Evolutionary conservation across 2,888 invertebrate genomes (phyloP).

Genomic region (Galeopsomyia nigrocyanea): DNA sequence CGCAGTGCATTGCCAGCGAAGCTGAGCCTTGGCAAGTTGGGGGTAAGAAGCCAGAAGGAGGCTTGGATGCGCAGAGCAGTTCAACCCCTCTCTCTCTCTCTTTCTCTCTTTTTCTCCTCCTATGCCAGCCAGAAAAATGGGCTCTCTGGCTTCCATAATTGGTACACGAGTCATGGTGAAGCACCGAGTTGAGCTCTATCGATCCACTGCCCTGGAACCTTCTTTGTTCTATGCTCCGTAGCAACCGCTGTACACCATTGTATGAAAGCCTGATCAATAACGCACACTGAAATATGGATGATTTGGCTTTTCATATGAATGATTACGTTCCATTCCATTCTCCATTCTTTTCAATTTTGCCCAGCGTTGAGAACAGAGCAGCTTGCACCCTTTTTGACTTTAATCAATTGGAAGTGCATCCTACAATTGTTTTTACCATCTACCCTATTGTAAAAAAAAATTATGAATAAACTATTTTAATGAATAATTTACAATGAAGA

Average conservation of each 20-base stretch:
- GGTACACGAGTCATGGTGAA: slow-evolving; percentile 62
- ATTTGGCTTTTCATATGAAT: background rate
- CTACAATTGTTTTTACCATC: background rate
- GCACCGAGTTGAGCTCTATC: slow-evolving; percentile 55
- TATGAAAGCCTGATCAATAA: slow-evolving; percentile 24
- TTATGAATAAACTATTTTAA: background rate
- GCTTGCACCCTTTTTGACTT: background rate
- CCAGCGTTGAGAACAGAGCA: background rate
- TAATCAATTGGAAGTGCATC: slow-evolving; percentile 1
- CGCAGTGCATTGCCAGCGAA: slow-evolving; percentile 58
- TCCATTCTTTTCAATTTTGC: slow-evolving; percentile 2
- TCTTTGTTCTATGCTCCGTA: slow-evolving; percentile 50
- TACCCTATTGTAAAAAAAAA: background rate
- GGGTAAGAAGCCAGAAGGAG: slow-evolving; percentile 52
- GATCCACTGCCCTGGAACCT: slow-evolving; percentile 56
- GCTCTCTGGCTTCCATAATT: slow-evolving; percentile 57
- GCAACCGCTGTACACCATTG: slow-evolving; percentile 23
- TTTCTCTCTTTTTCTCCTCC: slow-evolving; percentile 54
- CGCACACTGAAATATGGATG: slow-evolving; percentile 5
- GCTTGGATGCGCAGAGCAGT: slow-evolving; percentile 51
- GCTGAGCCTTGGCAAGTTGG: slow-evolving; percentile 28
- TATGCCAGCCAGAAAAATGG: slow-evolving; percentile 57
- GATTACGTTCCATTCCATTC: background rate
- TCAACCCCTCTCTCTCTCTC: slow-evolving; percentile 42
- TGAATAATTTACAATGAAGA: background rate